Evolutionary conservation across 2,888 invertebrate species (phyloP).

Genomic region (Steinernema scapterisci): DNA sequence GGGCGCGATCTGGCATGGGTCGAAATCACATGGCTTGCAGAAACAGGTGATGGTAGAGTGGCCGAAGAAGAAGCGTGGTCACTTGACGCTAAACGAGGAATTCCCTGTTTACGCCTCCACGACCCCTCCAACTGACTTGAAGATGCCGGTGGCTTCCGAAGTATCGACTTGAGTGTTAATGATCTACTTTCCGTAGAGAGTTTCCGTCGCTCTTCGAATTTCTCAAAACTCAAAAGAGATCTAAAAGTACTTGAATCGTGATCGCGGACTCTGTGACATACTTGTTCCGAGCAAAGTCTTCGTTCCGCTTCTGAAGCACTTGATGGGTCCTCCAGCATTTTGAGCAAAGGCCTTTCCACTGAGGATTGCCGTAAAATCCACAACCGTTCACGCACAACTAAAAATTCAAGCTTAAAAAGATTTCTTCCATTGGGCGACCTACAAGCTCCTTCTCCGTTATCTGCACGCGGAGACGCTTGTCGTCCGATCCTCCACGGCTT

Average conservation of each 20-base stretch:
- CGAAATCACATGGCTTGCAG: neutral
- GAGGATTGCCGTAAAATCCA: conserved; percentile 94
- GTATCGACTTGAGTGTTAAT: conserved; percentile 45
- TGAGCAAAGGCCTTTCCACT: conserved; percentile 97
- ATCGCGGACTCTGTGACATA: conserved; percentile 16
- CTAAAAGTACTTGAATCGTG: conserved; percentile 39
- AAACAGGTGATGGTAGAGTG: neutral
- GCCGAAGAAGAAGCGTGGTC: neutral
- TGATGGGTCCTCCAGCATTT: conserved; percentile 84
- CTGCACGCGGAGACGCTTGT: conserved; percentile 41
- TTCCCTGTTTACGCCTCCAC: neutral
- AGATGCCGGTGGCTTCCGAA: conserved; percentile 7
- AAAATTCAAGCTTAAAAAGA: conserved; percentile 34
- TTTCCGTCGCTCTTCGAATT: conserved; percentile 84
- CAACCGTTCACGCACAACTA: conserved; percentile 75
- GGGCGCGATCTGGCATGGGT: neutral
- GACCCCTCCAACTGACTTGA: neutral
- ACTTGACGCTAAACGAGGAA: neutral
- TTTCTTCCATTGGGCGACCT: neutral
- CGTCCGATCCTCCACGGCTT: conserved; percentile 33
- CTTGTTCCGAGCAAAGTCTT: conserved; percentile 68
- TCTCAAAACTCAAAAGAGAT: conserved; percentile 74
- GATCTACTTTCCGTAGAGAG: conserved; percentile 69
- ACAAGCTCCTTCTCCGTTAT: conserved; percentile 47
- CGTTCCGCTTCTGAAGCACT: conserved; percentile 65